A percentile compares a stretch with the other conserved stretches of the same genome.
Evolutionary conservation across 2,113 vertebrate genomes (phyloP).

Genomic region (Gadus chalcogrammus): DNA sequence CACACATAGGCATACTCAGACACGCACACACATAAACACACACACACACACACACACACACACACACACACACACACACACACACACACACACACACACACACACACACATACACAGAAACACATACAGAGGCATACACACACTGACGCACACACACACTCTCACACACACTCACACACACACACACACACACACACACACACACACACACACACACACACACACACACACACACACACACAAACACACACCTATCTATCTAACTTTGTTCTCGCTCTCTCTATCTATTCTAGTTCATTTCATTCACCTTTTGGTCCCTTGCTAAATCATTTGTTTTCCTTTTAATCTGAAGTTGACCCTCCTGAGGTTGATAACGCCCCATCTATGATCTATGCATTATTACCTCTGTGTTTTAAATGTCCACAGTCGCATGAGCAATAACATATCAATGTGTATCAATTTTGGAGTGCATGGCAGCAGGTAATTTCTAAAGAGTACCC

Average conservation of each 20-base stretch:
- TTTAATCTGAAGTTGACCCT: too few relatives aligned
- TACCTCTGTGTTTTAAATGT: too few relatives aligned
- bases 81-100: background rate
- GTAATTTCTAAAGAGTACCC: too few relatives aligned
- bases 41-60: slow-evolving; percentile 2
- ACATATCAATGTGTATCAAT: too few relatives aligned
- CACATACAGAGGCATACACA: too few relatives aligned
- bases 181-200: background rate
- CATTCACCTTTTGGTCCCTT: slow-evolving; percentile 13
- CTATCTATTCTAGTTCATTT: slow-evolving; percentile 9
- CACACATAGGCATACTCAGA: background rate
- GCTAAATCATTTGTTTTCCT: background rate
- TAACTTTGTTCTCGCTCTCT: slow-evolving; percentile 11
- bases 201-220: background rate
- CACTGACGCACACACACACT: too few relatives aligned
- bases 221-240: too few relatives aligned
- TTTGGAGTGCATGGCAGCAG: too few relatives aligned
- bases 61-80: background rate
- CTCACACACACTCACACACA: background rate
- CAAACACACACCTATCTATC: background rate
- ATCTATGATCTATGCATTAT: too few relatives aligned
- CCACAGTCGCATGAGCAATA: too few relatives aligned
- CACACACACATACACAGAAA: background rate
- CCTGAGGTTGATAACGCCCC: too few relatives aligned
- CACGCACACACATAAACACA: background rate